Percentiles rank a stretch among this genome's conserved stretches.
Conservation (phyloP, 2,888 invertebrate genomes). For the Ramazzottius varieornatus region DNA sequence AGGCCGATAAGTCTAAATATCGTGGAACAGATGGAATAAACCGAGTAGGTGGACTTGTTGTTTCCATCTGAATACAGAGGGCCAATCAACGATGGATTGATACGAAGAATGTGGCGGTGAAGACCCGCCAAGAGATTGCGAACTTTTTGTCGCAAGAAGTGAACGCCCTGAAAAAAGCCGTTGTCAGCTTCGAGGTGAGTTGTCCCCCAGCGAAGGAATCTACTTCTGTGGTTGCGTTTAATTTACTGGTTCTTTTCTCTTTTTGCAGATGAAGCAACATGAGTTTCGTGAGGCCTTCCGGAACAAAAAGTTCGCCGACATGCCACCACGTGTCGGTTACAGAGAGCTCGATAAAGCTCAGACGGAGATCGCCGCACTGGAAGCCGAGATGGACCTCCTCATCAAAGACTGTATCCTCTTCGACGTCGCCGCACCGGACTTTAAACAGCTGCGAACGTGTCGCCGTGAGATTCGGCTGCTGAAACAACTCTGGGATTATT, state of each 20-base stretch:
- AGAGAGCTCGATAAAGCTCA: slow-evolving; percentile 26
- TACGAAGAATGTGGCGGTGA: slow-evolving; percentile 65
- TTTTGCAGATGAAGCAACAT: slow-evolving; percentile 29
- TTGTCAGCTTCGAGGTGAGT: slow-evolving; percentile 49
- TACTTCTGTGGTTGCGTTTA: slow-evolving; percentile 6
- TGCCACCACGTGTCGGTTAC: neutral
- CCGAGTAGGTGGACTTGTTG: neutral
- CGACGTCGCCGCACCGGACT: slow-evolving; percentile 80
- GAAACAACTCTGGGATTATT: slow-evolving; percentile 88
- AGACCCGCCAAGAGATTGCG: slow-evolving; percentile 75
- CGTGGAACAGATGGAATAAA: too few species aligned
- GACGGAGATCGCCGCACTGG: slow-evolving; percentile 45
- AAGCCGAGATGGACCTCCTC: slow-evolving; percentile 56
- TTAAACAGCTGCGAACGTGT: slow-evolving; percentile 67
- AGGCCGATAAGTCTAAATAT: neutral
- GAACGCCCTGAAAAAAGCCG: slow-evolving; percentile 57
- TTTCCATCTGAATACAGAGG: slow-evolving; percentile 33
- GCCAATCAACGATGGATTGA: slow-evolving; percentile 83
- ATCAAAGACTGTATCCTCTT: slow-evolving; percentile 71
- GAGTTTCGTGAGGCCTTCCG: slow-evolving; percentile 68
- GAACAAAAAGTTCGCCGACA: slow-evolving; percentile 17
- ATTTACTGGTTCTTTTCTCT: too few species aligned
- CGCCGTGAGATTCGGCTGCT: slow-evolving; percentile 47
- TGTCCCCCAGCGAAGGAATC: neutral
- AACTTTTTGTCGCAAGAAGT: slow-evolving; percentile 83